Evolutionary conservation across 2,113 vertebrate genomes (phyloP), one percentile per base, ranked within the genome.

Genomic region (zebrafish (Danio rerio)): DNA sequence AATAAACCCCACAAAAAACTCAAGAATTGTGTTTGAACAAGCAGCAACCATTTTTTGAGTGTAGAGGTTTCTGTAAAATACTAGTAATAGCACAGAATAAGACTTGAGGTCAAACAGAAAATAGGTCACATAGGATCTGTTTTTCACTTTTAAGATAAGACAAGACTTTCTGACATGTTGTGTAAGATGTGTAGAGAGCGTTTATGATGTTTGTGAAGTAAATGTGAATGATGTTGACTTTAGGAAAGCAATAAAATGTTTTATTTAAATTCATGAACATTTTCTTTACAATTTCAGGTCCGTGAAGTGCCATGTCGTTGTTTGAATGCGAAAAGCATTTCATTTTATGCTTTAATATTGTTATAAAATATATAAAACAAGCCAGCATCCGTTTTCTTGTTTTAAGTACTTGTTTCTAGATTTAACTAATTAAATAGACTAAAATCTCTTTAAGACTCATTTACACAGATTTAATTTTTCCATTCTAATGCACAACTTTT

Each of bases 311-410:
- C 11, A 13, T 8, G 10, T 8, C 13, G 42, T n/a, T 42, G 20
- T 75, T 75, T 8, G 3, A 74, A 58, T 13, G 13, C 31, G n/a
- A n/a, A n/a, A n/a, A n/a, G 53, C 72, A 74, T 74, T 73, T 40
- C 0, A 55, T 73, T 58, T 56, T 2, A 18, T 13, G 43, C 16
- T 31, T 31, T 31, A 31, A 31, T 31, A 31, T 31, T 31, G 31
- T 31, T 31, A 31, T 31, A 31, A 31, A 31, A 31, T 31, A 31
- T 31, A 3, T 31, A 31, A 31, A 31, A 1, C 31, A 31, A 3
- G 31, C 31, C 31, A 31, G 31, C 31, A 31, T 31, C 31, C 3
- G 31, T 31, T 31, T 31, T 31, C 31, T 2, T 31, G 31, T 31
- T 31, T 31, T 3, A 31, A 31, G 1, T 31, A 31, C 31, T 31